Evolutionary conservation across 2,888 invertebrate genomes (phyloP), one percentile per base, ranked within the genome.

Genomic region (Nomada goodeniana): DNA sequence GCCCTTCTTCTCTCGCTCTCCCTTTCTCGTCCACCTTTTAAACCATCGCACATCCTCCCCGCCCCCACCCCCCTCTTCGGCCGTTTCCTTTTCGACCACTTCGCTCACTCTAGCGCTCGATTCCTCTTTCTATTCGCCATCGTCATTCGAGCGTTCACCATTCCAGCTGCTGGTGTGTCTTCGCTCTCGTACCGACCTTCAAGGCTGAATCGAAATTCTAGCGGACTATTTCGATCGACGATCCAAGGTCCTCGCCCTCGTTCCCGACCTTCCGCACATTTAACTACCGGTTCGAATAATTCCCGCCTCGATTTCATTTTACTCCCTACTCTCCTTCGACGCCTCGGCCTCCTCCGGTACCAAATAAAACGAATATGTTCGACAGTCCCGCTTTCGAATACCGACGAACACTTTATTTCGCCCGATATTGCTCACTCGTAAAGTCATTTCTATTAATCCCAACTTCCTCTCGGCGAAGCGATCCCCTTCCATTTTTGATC

Each of bases 231-330:
- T 71, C 69, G 55, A 85, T 82, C 76, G 65, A 84, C 76, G 76
- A 79, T 68, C 73, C 57, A 88, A 84, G 84, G 75, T 79, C 81
- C 67, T 76, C 81, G 76, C 71, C 80, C 80, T 70, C 73, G 80
- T 70, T 76, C 67, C 83, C 79, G 82, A 81, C 71, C 80, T 84
- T 76, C 65, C 83, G 74, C 77, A 84, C 70, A 47, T 75, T 70
- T 78, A 77, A 79, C 75, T 76, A 80, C 80, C 80, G 84, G 61
- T 71, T 80, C 76, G 80, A 68, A 60, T 72, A 74, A 77, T 80
- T 68, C 76, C 68, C 23, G 20, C 52, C 61, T 57, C 83, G 59
- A 64, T 83, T 76, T 70, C 81, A 67, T 82, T 80, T 80, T 55
- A 36, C 50, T 60, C 18, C 65, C 78, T 29, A 3, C 59, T 29